phyloP scores from a whole-genome alignment of 2,797 vertebrate genomes.

The Jordanella pulchra region DNA sequence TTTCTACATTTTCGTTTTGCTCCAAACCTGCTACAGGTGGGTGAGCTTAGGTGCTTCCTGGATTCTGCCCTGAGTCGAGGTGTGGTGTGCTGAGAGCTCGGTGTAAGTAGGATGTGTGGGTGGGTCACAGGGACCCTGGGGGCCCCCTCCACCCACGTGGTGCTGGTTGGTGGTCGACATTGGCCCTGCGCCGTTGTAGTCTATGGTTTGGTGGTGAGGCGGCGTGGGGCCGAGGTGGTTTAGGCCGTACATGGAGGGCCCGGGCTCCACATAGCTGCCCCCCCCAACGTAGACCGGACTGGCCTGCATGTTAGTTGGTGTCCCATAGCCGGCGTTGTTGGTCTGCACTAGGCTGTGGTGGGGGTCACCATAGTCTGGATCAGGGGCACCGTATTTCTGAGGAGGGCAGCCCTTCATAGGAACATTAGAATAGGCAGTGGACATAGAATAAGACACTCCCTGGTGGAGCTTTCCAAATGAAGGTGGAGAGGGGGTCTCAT shows the following conservation, averaged over 20 bases:
- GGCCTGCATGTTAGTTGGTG: constrained; percentile 84
- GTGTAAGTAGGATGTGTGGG: constrained; percentile 86
- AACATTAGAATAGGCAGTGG: constrained; percentile 87
- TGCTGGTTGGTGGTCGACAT: constrained; percentile 89
- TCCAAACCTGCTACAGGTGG: constrained; percentile 92
- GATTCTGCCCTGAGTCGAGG: constrained; percentile 97
- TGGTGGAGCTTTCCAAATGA: constrained; percentile 93
- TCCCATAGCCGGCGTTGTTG: constrained; percentile 87
- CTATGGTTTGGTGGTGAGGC: constrained; percentile 89
- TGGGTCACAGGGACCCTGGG: constrained; percentile 87
- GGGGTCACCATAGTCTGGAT: constrained; percentile 86
- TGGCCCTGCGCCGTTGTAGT: constrained; percentile 88
- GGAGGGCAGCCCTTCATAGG: constrained; percentile 91
- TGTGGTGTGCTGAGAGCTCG: constrained; percentile 94
- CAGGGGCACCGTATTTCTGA: constrained; percentile 88
- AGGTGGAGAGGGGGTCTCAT: constrained; percentile 92
- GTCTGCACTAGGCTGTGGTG: constrained; percentile 88
- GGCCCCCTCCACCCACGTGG: constrained; percentile 78
- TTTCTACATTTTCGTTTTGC: constrained; percentile 55
- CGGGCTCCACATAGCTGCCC: constrained; percentile 89
- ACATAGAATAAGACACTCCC: constrained; percentile 91
- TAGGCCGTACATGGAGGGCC: constrained; percentile 93
- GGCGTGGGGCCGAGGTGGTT: constrained; percentile 91
- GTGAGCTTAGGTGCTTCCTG: constrained; percentile 99
- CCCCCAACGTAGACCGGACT: constrained; percentile 93